Base-by-base conservation (phyloP, 1,140 invertebrate genomes). In the Polypedilum pembai region DNA sequence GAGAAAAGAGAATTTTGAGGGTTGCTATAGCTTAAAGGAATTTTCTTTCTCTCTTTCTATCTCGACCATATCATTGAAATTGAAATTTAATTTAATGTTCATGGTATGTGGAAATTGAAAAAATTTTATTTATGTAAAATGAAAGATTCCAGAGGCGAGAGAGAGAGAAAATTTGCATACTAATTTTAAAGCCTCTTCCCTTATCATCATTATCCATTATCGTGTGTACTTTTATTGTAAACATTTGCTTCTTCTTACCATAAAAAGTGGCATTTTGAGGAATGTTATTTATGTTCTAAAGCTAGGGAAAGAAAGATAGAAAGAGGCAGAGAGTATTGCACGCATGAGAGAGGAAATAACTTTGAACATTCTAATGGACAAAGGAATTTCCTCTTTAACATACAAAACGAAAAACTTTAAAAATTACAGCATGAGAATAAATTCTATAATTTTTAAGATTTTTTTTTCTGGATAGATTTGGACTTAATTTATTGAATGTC, bases 81-180 rank as follows among this genome's bases (percentile, higher is more conserved):
- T 56, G 45, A 56, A 33, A 56, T 56, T 56, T 56, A 56, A 56
- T 56, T 56, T 56, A 56, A 56, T 56, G 45, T 56, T 12, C 45
- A 56, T 56, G 12, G 45, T 56, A 56, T 56, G 45, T 56, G 45
- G n/a, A 56, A 56, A 56, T 56, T 56, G 45, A 15, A 56, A 45
- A 56, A 56, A 56, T 15, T 56, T 56, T n/a, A n/a, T n/a, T 56
- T n/a, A 12, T 56, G 12, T 56, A 56, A 56, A 56, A 56, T 56
- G 12, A n/a, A n/a, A 56, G 5, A n/a, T 56, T 56, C 10, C 45
- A 56, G 45, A 56, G n/a, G 8, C 1, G 5, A 5, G 24, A 5
- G 24, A 33, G 24, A 33, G 24, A 33, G 24, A 33, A 56, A 56
- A 56, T 15, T 56, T 56, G 10, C 45, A 56, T 56, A 56, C 45